Conservation (phyloP, 2,113 vertebrate genomes). For the Gasterosteus nipponicus region DNA sequence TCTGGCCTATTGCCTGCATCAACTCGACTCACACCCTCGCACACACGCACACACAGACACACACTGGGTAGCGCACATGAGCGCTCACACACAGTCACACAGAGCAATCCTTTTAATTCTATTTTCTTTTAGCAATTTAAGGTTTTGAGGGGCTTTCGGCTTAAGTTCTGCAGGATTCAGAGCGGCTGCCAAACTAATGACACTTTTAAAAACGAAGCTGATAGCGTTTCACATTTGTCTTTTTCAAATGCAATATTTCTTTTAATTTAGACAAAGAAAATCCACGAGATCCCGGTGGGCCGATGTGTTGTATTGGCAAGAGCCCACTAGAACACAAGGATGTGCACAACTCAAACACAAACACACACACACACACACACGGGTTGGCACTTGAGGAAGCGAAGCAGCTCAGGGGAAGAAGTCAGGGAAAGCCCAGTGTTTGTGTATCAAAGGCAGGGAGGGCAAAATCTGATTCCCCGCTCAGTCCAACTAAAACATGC, state of each 20-base stretch:
- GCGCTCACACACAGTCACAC: background rate
- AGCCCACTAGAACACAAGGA: slow-evolving; percentile 8
- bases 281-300: background rate
- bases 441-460: slow-evolving; percentile 69
- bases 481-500: slow-evolving; percentile 75
- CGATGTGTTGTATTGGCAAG: slow-evolving; percentile 5
- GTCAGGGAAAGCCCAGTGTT: slow-evolving; percentile 72
- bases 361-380: slow-evolving; percentile 52
- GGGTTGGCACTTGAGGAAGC: slow-evolving; percentile 54
- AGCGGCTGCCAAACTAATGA: slow-evolving; percentile 11
- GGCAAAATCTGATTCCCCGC: slow-evolving; percentile 70
- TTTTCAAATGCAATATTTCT: background rate
- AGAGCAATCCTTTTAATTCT: slow-evolving; percentile 4
- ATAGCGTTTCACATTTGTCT: slow-evolving; percentile 16
- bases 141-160: slow-evolving; percentile 24
- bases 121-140: slow-evolving; percentile 26
- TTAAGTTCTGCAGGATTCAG: slow-evolving; percentile 5
- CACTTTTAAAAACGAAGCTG: slow-evolving; percentile 10
- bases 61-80: background rate
- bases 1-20: slow-evolving; percentile 10
- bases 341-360: slow-evolving; percentile 16
- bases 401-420: slow-evolving; percentile 69
- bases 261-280: slow-evolving; percentile 4
- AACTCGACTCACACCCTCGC: slow-evolving; percentile 5
- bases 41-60: slow-evolving; percentile 4